Percentiles rank a stretch among this genome's conserved stretches.
Evolutionary conservation across 2,888 invertebrate species (phyloP).

Genomic region (Boloria selene): DNA sequence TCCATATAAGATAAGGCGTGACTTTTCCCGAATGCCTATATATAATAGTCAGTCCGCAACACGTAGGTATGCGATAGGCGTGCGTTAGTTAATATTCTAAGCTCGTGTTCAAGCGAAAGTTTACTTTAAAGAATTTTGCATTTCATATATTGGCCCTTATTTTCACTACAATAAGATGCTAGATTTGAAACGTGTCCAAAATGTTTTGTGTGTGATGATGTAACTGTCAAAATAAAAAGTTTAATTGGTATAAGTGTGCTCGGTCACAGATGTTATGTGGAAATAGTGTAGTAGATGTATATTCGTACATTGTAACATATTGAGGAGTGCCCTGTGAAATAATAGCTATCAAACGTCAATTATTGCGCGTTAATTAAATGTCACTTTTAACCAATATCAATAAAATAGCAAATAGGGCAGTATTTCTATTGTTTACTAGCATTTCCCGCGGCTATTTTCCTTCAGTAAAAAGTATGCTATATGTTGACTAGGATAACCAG

Average conservation of each 20-base stretch:
- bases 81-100: constrained; percentile 28
- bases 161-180: background rate
- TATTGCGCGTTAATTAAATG: too few species aligned
- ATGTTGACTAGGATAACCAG: too few species aligned
- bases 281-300: constrained; percentile 4
- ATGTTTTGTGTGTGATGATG: constrained; percentile 3
- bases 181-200: background rate
- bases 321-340: too few species aligned
- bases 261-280: background rate
- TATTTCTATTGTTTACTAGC: too few species aligned
- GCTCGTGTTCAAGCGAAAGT: constrained; percentile 33
- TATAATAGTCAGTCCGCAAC: constrained; percentile 17
- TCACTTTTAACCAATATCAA: too few species aligned
- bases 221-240: constrained; percentile 25
- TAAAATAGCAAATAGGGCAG: too few species aligned
- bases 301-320: background rate
- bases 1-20: constrained; percentile 18
- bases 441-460: too few species aligned
- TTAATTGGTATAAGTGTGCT: constrained; percentile 11
- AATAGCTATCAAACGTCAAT: too few species aligned
- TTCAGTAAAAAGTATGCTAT: too few species aligned
- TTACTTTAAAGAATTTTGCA: constrained; percentile 10
- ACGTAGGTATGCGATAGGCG: constrained; percentile 29
- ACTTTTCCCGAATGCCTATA: constrained; percentile 22
- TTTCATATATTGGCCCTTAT: constrained; percentile 19